Evolutionary conservation across 1,140 invertebrate species (phyloP).

Genomic region (Manduca sexta): DNA sequence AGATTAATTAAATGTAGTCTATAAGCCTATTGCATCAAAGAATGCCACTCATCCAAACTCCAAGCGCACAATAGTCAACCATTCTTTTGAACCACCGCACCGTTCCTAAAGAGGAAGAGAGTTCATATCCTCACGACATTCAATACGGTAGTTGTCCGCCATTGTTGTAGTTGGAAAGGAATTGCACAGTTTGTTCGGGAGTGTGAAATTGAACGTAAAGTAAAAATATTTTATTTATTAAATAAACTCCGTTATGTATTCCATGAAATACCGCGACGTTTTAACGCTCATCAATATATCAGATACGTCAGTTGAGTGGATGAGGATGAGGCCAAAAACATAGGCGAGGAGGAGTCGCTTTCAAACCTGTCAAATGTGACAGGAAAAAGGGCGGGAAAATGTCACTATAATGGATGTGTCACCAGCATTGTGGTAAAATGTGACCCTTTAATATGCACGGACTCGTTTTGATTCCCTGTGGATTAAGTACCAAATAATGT

Average conservation of each 20-base stretch:
- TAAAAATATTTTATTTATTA: conserved; percentile 2
- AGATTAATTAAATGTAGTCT: too few relatives aligned
- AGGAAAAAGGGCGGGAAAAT: conserved; percentile 67
- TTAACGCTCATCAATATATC: conserved; percentile 22
- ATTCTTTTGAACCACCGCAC: not conserved
- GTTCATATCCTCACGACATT: conserved; percentile 8
- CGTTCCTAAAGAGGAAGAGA: not conserved
- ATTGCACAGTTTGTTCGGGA: not conserved
- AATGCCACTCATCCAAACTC: not conserved
- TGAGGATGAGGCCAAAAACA: conserved; percentile 46
- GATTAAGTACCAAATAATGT: conserved; percentile 41
- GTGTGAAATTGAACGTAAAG: conserved; percentile 5
- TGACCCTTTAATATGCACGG: conserved; percentile 50
- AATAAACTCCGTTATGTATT: not conserved
- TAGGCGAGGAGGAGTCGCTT: conserved; percentile 58
- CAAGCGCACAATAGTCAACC: not conserved
- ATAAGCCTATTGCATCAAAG: too few relatives aligned
- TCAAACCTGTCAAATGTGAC: conserved; percentile 69
- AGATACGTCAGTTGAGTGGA: conserved; percentile 18
- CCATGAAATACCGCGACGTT: conserved; percentile 4
- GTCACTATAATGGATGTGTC: conserved; percentile 70
- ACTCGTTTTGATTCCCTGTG: conserved; percentile 39
- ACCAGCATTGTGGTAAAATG: conserved; percentile 52
- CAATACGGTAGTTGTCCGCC: conserved; percentile 1
- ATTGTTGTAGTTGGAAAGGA: conserved; percentile 1